Evolutionary conservation across 2,888 invertebrate genomes (phyloP).

Genomic region (Cecidostiba fungosa): DNA sequence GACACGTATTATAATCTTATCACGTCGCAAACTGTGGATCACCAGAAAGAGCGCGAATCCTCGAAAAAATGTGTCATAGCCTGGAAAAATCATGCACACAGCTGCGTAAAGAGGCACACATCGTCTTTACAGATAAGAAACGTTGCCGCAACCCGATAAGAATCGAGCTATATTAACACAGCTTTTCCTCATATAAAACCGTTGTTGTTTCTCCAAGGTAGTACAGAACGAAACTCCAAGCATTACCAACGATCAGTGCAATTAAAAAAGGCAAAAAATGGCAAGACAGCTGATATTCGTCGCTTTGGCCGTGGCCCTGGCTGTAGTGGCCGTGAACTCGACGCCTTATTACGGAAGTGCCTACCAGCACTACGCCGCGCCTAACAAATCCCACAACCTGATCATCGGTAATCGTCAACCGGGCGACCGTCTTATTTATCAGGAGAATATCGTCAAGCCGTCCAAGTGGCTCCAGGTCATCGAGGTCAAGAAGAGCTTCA

Average conservation of each 20-base stretch:
- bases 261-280: neutral
- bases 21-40: neutral
- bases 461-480: constrained; percentile 70
- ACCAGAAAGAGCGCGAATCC: neutral
- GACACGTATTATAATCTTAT: neutral
- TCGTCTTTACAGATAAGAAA: neutral
- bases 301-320: constrained; percentile 23
- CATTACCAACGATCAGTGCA: neutral
- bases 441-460: constrained; percentile 68
- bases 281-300: neutral
- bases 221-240: neutral
- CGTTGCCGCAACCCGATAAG: neutral
- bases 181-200: neutral
- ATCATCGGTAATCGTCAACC: constrained; percentile 68
- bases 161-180: neutral
- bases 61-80: constrained; percentile 14
- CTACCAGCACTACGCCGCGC: neutral
- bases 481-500: constrained; percentile 69
- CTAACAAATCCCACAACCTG: constrained; percentile 68
- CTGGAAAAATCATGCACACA: neutral
- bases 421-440: constrained; percentile 68
- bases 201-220: neutral
- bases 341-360: constrained; percentile 13
- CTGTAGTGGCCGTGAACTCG: constrained; percentile 33
- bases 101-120: neutral